Percentiles rank a stretch among this genome's conserved stretches.
Evolutionary conservation across 2,113 vertebrate species (phyloP).

Genomic region (Tragulus kanchil): DNA sequence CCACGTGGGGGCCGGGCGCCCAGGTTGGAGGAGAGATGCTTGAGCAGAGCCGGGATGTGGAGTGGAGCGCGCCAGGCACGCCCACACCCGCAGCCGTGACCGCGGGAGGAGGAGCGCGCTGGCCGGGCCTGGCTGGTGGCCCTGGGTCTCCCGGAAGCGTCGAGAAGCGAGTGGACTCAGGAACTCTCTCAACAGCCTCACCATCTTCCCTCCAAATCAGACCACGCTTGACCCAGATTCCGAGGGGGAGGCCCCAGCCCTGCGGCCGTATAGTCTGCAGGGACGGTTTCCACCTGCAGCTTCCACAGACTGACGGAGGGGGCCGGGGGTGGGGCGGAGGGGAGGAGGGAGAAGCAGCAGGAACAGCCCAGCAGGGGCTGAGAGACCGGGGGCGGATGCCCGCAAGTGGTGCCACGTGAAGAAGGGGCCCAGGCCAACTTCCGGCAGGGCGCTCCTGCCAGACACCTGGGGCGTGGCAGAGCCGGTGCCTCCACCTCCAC

Average conservation of each 20-base stretch:
- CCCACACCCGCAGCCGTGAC: neutral
- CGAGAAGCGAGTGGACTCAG: neutral
- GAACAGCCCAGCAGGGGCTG: neutral
- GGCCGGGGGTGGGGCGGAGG: no score
- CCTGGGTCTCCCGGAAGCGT: neutral
- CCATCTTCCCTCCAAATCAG: neutral
- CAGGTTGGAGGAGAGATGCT: neutral
- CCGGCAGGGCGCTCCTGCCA: neutral
- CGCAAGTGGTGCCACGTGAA: neutral
- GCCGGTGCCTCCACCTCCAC: neutral
- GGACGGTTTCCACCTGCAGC: neutral
- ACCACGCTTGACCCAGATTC: neutral
- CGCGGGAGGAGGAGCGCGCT: rapidly evolving
- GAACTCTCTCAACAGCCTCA: neutral
- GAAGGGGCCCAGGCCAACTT: neutral
- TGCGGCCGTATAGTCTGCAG: neutral
- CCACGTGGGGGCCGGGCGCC: neutral
- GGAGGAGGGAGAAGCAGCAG: no score
- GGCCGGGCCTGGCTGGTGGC: neutral
- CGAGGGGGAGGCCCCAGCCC: neutral
- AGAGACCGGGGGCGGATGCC: neutral
- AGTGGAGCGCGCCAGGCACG: neutral
- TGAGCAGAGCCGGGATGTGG: neutral
- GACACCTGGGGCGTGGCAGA: neutral
- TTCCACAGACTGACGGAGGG: neutral